Evolutionary conservation across 2,888 invertebrate species (phyloP).

Genomic region (Baronia brevicornis): DNA sequence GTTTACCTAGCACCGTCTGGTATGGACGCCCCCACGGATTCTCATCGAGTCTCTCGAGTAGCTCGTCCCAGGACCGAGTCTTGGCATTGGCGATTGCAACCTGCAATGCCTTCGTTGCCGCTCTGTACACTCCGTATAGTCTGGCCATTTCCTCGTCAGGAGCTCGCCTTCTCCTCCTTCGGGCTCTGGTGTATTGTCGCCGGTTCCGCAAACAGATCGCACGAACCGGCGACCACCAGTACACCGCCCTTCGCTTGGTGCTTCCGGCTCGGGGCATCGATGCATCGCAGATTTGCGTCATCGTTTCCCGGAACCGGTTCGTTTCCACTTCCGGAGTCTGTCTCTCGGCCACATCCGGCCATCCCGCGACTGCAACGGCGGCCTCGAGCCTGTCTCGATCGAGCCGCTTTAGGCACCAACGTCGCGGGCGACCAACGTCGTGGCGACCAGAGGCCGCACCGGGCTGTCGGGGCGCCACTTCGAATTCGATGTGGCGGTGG

Average conservation of each 20-base stretch:
- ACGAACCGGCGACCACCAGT: background rate
- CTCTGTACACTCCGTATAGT: slow-evolving; percentile 5
- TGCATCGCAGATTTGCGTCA: background rate
- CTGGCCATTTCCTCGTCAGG: background rate
- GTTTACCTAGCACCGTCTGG: slow-evolving; percentile 14
- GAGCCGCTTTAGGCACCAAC: too few species aligned
- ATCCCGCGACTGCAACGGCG: too few species aligned
- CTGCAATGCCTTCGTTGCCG: too few species aligned
- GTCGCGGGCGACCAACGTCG: too few species aligned
- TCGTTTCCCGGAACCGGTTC: background rate
- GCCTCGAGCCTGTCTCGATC: too few species aligned
- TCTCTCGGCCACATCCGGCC: too few species aligned
- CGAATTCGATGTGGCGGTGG: too few species aligned
- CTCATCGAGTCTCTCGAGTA: slow-evolving; percentile 9
- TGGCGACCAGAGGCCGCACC: too few species aligned
- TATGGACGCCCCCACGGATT: slow-evolving; percentile 18
- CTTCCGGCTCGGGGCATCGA: background rate
- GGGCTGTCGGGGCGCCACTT: too few species aligned
- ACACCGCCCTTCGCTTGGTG: background rate
- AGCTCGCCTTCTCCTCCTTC: background rate
- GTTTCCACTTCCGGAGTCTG: too few species aligned
- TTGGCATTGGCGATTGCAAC: slow-evolving; percentile 7
- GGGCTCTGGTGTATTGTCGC: background rate
- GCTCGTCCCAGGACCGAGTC: slow-evolving; percentile 10
- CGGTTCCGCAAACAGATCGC: background rate